Evolutionary conservation across 2,797 vertebrate species (phyloP), one percentile per base, ranked within the genome.

Genomic region (Mus caroli): DNA sequence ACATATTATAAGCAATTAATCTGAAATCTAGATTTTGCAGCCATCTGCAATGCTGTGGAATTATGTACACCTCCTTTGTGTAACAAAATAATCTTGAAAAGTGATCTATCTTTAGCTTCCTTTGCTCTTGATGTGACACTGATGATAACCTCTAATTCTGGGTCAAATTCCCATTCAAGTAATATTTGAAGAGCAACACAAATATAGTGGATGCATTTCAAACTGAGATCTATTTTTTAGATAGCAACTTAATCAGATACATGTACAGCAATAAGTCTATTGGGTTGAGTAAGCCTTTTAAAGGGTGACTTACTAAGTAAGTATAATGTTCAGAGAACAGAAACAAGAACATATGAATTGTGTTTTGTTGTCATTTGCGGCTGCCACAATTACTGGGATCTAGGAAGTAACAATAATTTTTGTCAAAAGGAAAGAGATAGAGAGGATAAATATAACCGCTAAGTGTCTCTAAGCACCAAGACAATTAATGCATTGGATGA

Each of bases 131-230:
- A 56, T 52, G 17, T 83, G 85, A 92, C 24, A 62, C 62, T 91
- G 79, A 20, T 69, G 37, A 76, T 73, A 84, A 95, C 82, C 76
- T 60, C 20, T 71, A 94, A 91, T 96, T 93, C 60, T 76, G 24
- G 56, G 50, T 78, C 60, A 95, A 92, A 13, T 31, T 88, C 34
- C 91, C 34, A 40, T 58, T 73, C 71, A 83, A 88, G 92, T 24
- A 93, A 43, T 22, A 95, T 90, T 56, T 94, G 77, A 93, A 95
- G 62, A 87, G 93, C 62, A 95, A 67, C 73, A 77, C 14, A 80
- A 84, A 91, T 19, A 90, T 84, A 15, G 5, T 84, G 76, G 67
- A 69, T 83, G 92, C 76, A 43, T 84, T 77, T 75, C 52, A 87
- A 91, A 79, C 14, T 73, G 50, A 60, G 8, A 73, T 64, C 34